A percentile compares a stretch with the other conserved stretches of the same genome.
Evolutionary conservation across 2,113 vertebrate genomes (phyloP).

Genomic region (Mus pahari): DNA sequence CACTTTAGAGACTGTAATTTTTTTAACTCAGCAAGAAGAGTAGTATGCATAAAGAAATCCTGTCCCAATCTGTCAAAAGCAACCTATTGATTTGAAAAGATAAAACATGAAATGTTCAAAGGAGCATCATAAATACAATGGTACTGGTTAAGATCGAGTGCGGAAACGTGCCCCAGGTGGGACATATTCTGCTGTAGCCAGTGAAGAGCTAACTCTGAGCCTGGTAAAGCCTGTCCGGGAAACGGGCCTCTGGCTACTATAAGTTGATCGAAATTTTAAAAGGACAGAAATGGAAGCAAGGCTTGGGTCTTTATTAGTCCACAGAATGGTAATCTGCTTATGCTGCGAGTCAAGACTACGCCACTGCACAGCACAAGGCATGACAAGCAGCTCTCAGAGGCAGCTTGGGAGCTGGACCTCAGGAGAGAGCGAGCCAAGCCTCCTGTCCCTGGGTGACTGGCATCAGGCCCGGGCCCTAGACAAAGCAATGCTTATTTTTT

Average conservation of each 20-base stretch:
- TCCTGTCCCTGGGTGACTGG: neutral
- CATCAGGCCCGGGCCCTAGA: neutral
- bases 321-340: neutral
- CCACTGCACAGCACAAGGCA: neutral
- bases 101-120: constrained; percentile 79
- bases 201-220: constrained; percentile 8
- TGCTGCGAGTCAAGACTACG: neutral
- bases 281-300: constrained; percentile 28
- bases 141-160: constrained; percentile 50
- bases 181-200: neutral
- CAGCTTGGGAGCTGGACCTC: neutral
- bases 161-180: neutral
- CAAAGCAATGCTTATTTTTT: neutral
- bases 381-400: neutral
- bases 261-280: constrained; percentile 3
- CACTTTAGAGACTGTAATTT: constrained; percentile 79
- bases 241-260: neutral
- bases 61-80: constrained; percentile 74
- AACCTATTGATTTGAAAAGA: constrained; percentile 79
- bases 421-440: fast-evolving
- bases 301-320: neutral
- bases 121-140: constrained; percentile 70
- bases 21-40: constrained; percentile 82
- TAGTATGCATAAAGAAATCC: constrained; percentile 78
- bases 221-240: neutral